Conservation (phyloP, 2,113 vertebrate species). For the Oplegnathus fasciatus region DNA sequence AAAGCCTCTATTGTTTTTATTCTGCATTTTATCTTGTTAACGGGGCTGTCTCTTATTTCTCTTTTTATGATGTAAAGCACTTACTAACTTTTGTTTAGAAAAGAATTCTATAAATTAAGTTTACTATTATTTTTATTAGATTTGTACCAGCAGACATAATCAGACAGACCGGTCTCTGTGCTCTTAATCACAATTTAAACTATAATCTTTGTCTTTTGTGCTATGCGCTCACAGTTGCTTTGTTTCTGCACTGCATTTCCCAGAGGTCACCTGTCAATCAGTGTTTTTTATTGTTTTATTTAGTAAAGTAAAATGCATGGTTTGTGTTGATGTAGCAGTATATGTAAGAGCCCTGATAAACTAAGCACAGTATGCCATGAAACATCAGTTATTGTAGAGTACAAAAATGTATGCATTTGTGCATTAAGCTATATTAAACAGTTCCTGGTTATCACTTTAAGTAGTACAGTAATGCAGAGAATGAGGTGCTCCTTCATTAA, state of each 20-base stretch:
- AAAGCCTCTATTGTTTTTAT: not conserved
- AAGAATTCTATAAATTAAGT: not conserved
- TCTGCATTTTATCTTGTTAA: constrained; percentile 2
- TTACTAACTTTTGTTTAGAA: not conserved
- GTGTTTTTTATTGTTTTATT: not conserved
- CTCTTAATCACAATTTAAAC: not conserved
- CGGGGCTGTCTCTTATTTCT: not conserved
- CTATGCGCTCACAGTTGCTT: not conserved
- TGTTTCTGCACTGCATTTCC: not conserved
- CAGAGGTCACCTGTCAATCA: not conserved
- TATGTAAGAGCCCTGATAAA: not conserved
- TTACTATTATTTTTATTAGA: not conserved
- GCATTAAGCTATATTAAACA: not conserved
- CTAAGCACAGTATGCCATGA: not conserved
- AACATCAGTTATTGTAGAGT: not conserved
- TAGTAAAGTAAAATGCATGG: too few relatives aligned
- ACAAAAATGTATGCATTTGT: not conserved
- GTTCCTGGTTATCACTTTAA: not conserved
- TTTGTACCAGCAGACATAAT: not conserved
- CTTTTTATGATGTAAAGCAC: not conserved
- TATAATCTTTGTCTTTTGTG: too few relatives aligned
- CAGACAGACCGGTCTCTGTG: not conserved
- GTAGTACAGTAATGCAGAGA: not conserved
- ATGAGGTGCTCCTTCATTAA: constrained; percentile 19
- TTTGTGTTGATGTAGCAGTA: too few relatives aligned